phyloP scores from a whole-genome alignment of 2,113 vertebrate genomes.

The Meles meles region DNA sequence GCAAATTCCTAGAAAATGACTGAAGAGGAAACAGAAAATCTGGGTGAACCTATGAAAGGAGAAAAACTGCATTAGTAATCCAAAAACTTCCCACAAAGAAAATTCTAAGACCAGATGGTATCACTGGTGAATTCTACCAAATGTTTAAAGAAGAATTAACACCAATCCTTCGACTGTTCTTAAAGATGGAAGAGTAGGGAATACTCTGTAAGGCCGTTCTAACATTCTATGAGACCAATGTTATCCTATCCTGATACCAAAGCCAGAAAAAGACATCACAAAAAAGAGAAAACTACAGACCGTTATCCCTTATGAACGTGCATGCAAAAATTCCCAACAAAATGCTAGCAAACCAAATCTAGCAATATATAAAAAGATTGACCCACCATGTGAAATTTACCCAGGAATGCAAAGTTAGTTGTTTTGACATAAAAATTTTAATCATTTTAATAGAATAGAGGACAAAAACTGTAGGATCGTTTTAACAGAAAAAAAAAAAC shows the following conservation, averaged over 20 bases:
- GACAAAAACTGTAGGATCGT: background rate
- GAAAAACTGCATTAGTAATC: background rate
- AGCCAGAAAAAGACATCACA: background rate
- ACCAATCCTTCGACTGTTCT: background rate
- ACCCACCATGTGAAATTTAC: background rate
- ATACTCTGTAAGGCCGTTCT: background rate
- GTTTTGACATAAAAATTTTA: background rate
- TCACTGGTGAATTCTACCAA: background rate
- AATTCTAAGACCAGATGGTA: background rate
- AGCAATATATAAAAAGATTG: background rate
- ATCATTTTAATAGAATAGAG: background rate
- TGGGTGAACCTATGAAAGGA: background rate
- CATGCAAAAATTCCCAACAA: background rate
- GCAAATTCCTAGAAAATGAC: constrained; percentile 18
- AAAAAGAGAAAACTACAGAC: background rate
- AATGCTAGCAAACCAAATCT: background rate
- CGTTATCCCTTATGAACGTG: background rate
- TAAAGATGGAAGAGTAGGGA: background rate
- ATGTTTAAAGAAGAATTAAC: background rate
- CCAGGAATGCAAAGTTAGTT: background rate
- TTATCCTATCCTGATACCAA: background rate
- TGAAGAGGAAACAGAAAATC: background rate
- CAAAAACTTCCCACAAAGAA: background rate
- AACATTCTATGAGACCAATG: background rate
- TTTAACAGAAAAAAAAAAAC: background rate